Conservation (phyloP, 1,140 invertebrate genomes). For the Hyles vespertilio region DNA sequence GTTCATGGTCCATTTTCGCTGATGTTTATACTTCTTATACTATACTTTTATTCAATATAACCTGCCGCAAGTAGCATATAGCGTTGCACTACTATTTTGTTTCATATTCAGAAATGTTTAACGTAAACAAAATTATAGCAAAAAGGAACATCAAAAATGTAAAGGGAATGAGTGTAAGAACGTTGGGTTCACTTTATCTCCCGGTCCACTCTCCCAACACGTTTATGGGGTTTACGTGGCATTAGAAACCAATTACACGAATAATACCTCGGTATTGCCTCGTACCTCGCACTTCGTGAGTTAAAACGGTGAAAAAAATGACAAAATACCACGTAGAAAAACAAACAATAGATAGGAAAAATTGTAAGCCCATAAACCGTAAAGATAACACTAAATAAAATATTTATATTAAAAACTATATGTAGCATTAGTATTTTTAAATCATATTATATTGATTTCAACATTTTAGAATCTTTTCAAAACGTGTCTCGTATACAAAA, state of each 20-base stretch:
- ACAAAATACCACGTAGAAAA: background rate
- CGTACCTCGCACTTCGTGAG: constrained; percentile 18
- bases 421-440: too few species aligned
- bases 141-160: constrained; percentile 30
- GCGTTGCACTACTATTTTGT: too few species aligned
- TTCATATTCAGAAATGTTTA: background rate
- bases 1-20: too few species aligned
- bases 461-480: too few species aligned
- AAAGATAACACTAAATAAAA: too few species aligned
- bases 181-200: constrained; percentile 63
- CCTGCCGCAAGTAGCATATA: too few species aligned
- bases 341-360: too few species aligned
- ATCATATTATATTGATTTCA: too few species aligned
- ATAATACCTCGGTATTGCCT: constrained; percentile 40
- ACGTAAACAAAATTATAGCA: background rate
- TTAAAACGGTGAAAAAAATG: constrained; percentile 21
- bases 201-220: constrained; percentile 62
- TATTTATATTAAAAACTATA: too few species aligned
- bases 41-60: too few species aligned
- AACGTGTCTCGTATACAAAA: constrained; percentile 11
- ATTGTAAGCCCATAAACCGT: too few species aligned
- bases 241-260: constrained; percentile 74
- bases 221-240: constrained; percentile 70
- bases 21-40: too few species aligned
- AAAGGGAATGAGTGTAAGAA: constrained; percentile 28